Conservation (phyloP, 2,113 vertebrate genomes). For the Daboia siamensis region DNA sequence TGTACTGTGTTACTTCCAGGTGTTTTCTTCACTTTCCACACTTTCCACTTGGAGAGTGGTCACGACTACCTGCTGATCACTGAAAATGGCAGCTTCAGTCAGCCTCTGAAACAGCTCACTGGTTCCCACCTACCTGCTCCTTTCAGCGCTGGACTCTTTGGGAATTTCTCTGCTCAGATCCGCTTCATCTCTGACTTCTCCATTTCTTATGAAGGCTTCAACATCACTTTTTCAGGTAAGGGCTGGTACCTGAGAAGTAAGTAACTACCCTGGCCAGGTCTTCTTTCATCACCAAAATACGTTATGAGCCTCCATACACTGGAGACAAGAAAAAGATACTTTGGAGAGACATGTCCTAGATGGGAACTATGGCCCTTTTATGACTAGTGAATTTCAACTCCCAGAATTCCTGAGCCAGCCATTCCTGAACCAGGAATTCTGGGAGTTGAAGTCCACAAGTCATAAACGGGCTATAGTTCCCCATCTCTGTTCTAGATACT, state of each 20-base stretch:
- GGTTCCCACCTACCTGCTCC: constrained; percentile 88
- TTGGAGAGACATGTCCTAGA: neutral
- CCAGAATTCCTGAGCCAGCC: too few relatives aligned
- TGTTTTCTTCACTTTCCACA: constrained; percentile 96
- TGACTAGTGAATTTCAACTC: too few relatives aligned
- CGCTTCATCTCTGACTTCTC: constrained; percentile 98
- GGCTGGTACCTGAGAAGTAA: accelerated
- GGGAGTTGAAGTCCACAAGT: too few relatives aligned
- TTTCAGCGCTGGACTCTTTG: constrained; percentile 90
- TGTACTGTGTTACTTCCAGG: constrained; percentile 63
- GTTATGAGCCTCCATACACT: too few relatives aligned
- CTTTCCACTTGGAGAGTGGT: constrained; percentile 94
- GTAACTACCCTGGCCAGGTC: neutral
- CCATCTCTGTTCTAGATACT: neutral
- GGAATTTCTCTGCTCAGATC: constrained; percentile 95
- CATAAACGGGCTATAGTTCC: too few relatives aligned
- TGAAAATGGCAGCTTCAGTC: constrained; percentile 89
- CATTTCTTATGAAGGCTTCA: constrained; percentile 97
- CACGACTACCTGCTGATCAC: constrained; percentile 94
- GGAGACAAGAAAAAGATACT: neutral
- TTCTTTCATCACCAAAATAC: neutral
- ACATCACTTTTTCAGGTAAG: constrained; percentile 96
- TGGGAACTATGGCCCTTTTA: too few relatives aligned
- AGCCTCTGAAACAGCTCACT: constrained; percentile 87
- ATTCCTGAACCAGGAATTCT: too few relatives aligned